Evolutionary conservation across 2,888 invertebrate species (phyloP).

Genomic region (Eupithecia pulchellata): DNA sequence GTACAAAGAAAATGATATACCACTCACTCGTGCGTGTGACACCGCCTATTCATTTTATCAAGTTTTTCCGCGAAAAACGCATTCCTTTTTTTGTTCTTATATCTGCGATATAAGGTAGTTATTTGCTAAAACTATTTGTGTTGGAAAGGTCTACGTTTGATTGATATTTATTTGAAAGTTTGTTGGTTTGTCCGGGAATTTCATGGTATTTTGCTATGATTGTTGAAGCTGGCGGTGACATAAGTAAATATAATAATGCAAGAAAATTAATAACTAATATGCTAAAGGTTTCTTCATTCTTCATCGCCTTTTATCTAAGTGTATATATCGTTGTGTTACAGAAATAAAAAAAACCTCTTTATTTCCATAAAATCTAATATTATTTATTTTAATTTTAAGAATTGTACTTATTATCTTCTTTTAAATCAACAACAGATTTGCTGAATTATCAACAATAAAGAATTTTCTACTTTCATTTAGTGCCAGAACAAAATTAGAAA

Average conservation of each 20-base stretch:
- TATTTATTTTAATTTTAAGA: background rate
- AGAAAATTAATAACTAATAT: background rate
- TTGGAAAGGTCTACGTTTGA: background rate
- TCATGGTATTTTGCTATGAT: background rate
- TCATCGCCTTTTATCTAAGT: background rate
- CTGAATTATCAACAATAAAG: too few relatives aligned
- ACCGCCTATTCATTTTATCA: constrained; percentile 61
- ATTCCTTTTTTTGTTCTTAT: constrained; percentile 41
- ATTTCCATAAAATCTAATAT: too few relatives aligned
- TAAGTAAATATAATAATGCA: background rate
- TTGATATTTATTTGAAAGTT: background rate
- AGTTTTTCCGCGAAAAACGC: constrained; percentile 42
- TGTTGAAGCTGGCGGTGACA: background rate
- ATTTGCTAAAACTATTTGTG: constrained; percentile 31
- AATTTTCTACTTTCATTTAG: too few relatives aligned
- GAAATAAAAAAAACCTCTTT: background rate
- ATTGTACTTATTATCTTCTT: background rate
- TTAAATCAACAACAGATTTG: too few relatives aligned
- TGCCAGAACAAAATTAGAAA: background rate
- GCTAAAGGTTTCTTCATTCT: background rate
- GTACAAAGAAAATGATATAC: constrained; percentile 77
- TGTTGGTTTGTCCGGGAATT: background rate
- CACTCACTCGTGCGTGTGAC: constrained; percentile 78
- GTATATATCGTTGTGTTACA: background rate
- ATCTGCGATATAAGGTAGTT: constrained; percentile 44